Evolutionary conservation across 1,140 invertebrate species (phyloP).

Genomic region (Thaumatotibia leucotreta): DNA sequence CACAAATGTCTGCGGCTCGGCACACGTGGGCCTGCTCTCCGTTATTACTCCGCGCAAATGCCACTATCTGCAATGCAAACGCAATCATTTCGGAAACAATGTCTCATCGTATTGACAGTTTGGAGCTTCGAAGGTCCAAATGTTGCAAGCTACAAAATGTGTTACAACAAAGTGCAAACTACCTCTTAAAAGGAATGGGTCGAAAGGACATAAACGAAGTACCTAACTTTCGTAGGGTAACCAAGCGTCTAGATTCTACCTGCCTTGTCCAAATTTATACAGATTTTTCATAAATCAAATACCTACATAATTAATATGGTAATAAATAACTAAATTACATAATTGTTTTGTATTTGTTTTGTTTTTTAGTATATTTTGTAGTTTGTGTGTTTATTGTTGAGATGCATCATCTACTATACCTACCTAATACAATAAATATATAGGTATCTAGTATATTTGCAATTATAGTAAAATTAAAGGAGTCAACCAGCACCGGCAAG

Average conservation of each 20-base stretch:
- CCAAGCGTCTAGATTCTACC: neutral
- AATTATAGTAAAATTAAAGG: neutral
- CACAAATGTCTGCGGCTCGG: constrained; percentile 1
- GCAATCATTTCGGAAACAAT: neutral
- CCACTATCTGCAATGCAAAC: constrained; percentile 9
- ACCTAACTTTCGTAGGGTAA: neutral
- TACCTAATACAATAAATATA: too few species aligned
- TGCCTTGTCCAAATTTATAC: too few species aligned
- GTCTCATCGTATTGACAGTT: neutral
- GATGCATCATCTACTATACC: too few species aligned
- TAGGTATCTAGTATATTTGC: too few species aligned
- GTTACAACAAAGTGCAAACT: neutral
- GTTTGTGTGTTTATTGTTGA: too few species aligned
- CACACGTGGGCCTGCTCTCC: constrained; percentile 3
- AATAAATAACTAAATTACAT: too few species aligned
- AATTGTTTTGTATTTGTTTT: too few species aligned
- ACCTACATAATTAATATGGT: too few species aligned
- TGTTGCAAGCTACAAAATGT: neutral
- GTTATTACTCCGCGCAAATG: constrained; percentile 8
- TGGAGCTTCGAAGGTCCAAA: neutral
- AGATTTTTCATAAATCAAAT: too few species aligned
- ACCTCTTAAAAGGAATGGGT: constrained; percentile 4
- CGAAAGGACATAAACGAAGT: neutral
- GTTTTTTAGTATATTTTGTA: too few species aligned
- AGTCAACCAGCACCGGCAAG: neutral